These are phyloP conservation scores for Ormyrus rosae DNA, from an alignment of 2,888 invertebrate genomes.

Conservation along the genomic window DNA sequence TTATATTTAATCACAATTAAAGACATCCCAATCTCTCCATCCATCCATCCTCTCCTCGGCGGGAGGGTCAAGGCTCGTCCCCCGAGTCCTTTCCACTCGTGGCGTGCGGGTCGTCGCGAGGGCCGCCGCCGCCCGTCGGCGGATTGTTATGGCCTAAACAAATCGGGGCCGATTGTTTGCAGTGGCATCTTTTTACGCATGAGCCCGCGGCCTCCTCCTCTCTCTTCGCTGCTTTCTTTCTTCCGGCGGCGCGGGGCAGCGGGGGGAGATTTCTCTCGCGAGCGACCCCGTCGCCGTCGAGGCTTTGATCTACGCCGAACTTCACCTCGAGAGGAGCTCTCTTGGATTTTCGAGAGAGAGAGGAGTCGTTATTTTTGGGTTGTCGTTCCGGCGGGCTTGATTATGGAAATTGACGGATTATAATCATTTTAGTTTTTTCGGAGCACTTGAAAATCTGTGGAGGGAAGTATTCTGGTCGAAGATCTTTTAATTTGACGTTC, in stretches of 20 bases:
- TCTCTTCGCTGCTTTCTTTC: constrained; percentile 74
- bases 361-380: too few relatives aligned
- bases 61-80: constrained; percentile 41
- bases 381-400: too few relatives aligned
- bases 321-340: constrained; percentile 35
- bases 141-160: constrained; percentile 74
- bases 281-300: constrained; percentile 52
- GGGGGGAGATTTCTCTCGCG: constrained; percentile 58
- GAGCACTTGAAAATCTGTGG: too few relatives aligned
- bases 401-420: too few relatives aligned
- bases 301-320: constrained; percentile 74
- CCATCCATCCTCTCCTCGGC: neutral
- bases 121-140: constrained; percentile 36
- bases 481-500: too few relatives aligned
- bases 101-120: too few relatives aligned
- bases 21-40: neutral
- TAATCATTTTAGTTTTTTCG: too few relatives aligned
- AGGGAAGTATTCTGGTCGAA: too few relatives aligned
- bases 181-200: constrained; percentile 76
- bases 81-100: too few relatives aligned
- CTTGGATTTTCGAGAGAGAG: too few relatives aligned
- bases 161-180: constrained; percentile 74
- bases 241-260: constrained; percentile 69
- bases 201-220: constrained; percentile 72
- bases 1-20: constrained; percentile 6